These are phyloP conservation scores for Alosa sapidissima DNA, from an alignment of 2,797 vertebrate genomes.

Conservation along the genomic window DNA sequence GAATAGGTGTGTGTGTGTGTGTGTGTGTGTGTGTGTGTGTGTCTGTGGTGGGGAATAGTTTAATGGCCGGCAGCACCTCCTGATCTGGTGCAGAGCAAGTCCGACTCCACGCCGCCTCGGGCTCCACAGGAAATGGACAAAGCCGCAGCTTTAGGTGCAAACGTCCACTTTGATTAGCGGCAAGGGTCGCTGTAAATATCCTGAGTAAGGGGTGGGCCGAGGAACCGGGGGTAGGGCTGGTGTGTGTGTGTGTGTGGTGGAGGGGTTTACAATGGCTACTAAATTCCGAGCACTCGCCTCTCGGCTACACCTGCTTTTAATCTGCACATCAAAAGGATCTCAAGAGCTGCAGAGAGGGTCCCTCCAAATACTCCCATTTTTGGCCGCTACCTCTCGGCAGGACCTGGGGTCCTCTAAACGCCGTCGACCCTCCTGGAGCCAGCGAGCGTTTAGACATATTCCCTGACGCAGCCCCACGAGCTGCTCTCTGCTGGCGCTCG, in stretches of 20 bases:
- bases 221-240: slow-evolving; percentile 22
- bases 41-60: slow-evolving; percentile 12
- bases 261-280: slow-evolving; percentile 43
- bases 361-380: slow-evolving; percentile 33
- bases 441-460: neutral
- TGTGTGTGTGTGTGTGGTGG: neutral
- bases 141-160: slow-evolving; percentile 50
- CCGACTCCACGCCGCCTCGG: slow-evolving; percentile 20
- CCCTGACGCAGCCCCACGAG: neutral
- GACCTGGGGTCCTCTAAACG: neutral
- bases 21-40: too few relatives aligned
- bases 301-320: slow-evolving; percentile 64
- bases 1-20: neutral
- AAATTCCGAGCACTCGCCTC: slow-evolving; percentile 48
- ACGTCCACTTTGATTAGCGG: slow-evolving; percentile 57
- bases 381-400: neutral
- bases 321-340: slow-evolving; percentile 64
- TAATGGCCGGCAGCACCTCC: slow-evolving; percentile 50
- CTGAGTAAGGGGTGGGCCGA: slow-evolving; percentile 31
- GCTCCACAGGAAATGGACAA: slow-evolving; percentile 49
- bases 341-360: slow-evolving; percentile 43
- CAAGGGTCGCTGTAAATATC: slow-evolving; percentile 51
- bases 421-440: neutral
- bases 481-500: neutral
- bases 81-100: neutral